Conservation (phyloP, 1,140 invertebrate genomes). For the Meteorus sp. region DNA sequence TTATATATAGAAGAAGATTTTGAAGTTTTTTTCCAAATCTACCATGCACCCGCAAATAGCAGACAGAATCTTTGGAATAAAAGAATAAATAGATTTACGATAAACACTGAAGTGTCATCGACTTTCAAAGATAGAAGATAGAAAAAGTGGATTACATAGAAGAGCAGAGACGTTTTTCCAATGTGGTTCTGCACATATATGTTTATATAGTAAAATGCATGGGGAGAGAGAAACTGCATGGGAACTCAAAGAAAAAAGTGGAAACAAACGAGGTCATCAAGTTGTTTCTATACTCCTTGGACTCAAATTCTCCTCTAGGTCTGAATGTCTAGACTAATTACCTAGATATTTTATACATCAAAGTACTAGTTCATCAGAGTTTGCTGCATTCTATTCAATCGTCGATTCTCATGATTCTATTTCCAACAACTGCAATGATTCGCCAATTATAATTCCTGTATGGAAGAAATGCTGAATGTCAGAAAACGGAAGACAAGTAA, state of each 20-base stretch:
- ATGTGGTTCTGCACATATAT: too few relatives aligned
- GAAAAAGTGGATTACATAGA: too few relatives aligned
- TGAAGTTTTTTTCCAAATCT: background rate
- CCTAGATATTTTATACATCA: slow-evolving; percentile 35
- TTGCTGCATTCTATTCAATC: background rate
- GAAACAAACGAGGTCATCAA: slow-evolving; percentile 32
- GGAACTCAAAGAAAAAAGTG: background rate
- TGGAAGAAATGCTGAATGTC: too few relatives aligned
- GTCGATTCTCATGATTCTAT: slow-evolving; percentile 30
- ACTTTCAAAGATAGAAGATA: too few relatives aligned
- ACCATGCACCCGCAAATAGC: too few relatives aligned
- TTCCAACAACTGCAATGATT: slow-evolving; percentile 31
- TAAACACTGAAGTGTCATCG: background rate
- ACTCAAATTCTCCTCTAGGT: slow-evolving; percentile 28
- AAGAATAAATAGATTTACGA: background rate
- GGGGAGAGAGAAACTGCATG: background rate
- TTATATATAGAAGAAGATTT: background rate
- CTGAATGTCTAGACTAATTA: slow-evolving; percentile 47
- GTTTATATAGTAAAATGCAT: too few relatives aligned
- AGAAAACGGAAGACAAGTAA: too few relatives aligned
- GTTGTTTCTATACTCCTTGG: slow-evolving; percentile 30
- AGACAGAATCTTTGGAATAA: background rate
- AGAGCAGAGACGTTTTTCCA: too few relatives aligned
- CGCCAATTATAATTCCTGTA: too few relatives aligned
- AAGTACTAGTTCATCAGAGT: background rate